Base-by-base conservation (phyloP, 1,140 invertebrate genomes). In the Leptoteleia sp. region DNA sequence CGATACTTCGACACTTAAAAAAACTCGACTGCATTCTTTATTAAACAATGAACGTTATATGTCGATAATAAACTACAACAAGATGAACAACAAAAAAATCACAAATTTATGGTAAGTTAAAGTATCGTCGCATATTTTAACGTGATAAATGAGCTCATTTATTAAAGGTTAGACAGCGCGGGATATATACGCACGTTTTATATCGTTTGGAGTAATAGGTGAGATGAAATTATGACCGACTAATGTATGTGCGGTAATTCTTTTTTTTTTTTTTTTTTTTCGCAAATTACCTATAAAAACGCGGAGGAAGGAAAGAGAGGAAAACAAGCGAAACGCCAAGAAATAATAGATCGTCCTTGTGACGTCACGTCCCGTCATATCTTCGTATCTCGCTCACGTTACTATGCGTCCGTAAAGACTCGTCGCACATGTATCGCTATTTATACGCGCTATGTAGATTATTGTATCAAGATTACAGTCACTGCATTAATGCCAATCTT, bases 381-480 rank as follows among this genome's bases (percentile, higher is more conserved):
- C n/a, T n/a, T n/a, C n/a, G n/a, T n/a, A n/a, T n/a, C n/a, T n/a
- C n/a, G n/a, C n/a, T n/a, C n/a, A n/a, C n/a, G n/a, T n/a, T n/a
- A n/a, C n/a, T n/a, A n/a, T n/a, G n/a, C n/a, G n/a, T n/a, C n/a
- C n/a, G n/a, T n/a, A n/a, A n/a, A n/a, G n/a, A n/a, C n/a, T n/a
- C n/a, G n/a, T n/a, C n/a, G n/a, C n/a, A n/a, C n/a, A n/a, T n/a
- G n/a, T n/a, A n/a, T n/a, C 19, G 43, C 37, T 77, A 65, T 71
- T 71, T 70, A 64, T 73, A 72, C 25, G 45, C 35, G 47, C 37
- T 38, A 68, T 81, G 80, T 78, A 76, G 75, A 72, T 76, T 67
- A 79, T 68, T 76, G 64, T 73, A 70, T 35, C 50, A 37, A 81
- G 71, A 78, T 79, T 71, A 70, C 65, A 73, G 64, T 76, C 67